Conservation (phyloP, 2,888 invertebrate genomes). For the Platycheirus albimanus region DNA sequence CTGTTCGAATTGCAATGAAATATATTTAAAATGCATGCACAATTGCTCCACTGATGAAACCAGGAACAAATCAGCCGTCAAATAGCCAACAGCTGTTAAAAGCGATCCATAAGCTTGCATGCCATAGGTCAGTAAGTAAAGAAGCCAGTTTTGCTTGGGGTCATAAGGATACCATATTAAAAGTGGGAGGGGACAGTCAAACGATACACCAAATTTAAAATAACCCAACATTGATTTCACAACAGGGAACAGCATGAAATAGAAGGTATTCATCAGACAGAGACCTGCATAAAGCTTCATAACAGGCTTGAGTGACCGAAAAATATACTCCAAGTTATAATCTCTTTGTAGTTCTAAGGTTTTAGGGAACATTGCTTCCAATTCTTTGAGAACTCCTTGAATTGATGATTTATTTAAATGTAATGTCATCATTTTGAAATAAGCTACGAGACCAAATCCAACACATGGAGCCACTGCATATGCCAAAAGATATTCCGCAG, state of each 20-base stretch:
- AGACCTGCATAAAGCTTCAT: conserved; percentile 78
- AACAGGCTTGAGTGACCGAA: conserved; percentile 76
- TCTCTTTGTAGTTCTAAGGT: conserved; percentile 72
- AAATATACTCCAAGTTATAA: conserved; percentile 71
- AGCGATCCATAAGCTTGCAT: conserved; percentile 77
- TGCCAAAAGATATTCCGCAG: conserved; percentile 75
- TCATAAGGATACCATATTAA: conserved; percentile 79
- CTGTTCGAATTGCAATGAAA: conserved; percentile 75
- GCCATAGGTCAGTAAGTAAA: conserved; percentile 75
- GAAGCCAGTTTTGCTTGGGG: conserved; percentile 62
- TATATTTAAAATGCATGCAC: conserved; percentile 79
- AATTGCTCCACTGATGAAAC: conserved; percentile 78
- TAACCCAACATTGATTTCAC: background rate
- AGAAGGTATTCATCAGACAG: conserved; percentile 77
- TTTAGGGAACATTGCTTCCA: conserved; percentile 78
- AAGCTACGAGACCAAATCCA: conserved; percentile 78
- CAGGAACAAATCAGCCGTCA: conserved; percentile 78
- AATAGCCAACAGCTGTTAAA: conserved; percentile 77
- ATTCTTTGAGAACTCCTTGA: conserved; percentile 76
- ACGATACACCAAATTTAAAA: conserved; percentile 22
- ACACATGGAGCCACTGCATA: conserved; percentile 79
- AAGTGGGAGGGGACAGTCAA: conserved; percentile 78
- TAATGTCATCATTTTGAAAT: conserved; percentile 78
- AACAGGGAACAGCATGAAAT: conserved; percentile 77
- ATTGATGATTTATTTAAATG: conserved; percentile 75